phyloP scores from a whole-genome alignment of 2,888 invertebrate species.

The Cephus spinipes region DNA sequence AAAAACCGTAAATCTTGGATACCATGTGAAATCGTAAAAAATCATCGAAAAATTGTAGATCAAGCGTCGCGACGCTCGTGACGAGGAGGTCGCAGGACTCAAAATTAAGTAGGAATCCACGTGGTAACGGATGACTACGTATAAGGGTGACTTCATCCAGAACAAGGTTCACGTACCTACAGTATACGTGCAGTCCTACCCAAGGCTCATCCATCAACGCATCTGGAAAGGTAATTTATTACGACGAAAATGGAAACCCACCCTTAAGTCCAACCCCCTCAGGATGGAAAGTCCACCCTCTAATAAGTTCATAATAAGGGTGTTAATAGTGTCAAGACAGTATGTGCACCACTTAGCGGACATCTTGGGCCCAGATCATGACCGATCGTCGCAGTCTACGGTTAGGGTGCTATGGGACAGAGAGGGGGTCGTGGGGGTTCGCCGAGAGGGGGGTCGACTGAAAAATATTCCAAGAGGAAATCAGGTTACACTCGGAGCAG shows the following conservation, averaged over 20 bases:
- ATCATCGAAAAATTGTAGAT: background rate
- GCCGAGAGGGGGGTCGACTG: background rate
- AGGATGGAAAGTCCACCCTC: constrained; percentile 11
- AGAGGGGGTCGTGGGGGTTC: no score
- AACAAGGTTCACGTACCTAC: background rate
- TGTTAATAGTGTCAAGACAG: constrained; percentile 31
- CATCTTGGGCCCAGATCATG: background rate
- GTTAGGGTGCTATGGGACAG: background rate
- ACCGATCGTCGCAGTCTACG: background rate
- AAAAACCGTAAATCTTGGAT: background rate
- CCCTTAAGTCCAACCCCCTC: constrained; percentile 5
- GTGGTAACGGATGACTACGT: no score
- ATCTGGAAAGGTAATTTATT: constrained; percentile 40
- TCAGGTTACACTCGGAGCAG: background rate
- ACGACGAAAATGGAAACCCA: constrained; percentile 11
- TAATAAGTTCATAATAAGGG: constrained; percentile 31
- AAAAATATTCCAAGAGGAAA: background rate
- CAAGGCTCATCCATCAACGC: constrained; percentile 35
- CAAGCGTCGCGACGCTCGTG: background rate
- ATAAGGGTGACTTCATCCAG: background rate
- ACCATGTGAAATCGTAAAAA: background rate
- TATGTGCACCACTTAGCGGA: constrained; percentile 7
- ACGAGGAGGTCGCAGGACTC: background rate
- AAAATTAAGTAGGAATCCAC: no score
- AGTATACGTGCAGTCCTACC: background rate